phyloP scores from a whole-genome alignment of 2,888 invertebrate species.

The Cerastis leucographa region DNA sequence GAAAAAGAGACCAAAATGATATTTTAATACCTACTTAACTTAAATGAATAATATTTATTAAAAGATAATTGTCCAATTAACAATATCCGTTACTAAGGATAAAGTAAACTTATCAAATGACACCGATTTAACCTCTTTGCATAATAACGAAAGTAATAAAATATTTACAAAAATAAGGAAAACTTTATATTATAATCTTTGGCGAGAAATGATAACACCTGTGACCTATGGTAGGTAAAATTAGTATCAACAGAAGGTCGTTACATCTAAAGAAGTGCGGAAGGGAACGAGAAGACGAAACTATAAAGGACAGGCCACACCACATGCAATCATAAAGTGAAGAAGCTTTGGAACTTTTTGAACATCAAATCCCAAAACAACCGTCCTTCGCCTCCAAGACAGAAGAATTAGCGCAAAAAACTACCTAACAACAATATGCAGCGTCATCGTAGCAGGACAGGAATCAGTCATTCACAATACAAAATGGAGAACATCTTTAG shows the following conservation, averaged over 20 bases:
- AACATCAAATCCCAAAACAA: neutral
- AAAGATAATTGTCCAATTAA: conserved; percentile 23
- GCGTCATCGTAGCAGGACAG: neutral
- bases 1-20: neutral
- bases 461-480: neutral
- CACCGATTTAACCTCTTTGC: conserved; percentile 24
- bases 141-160: conserved; percentile 8
- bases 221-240: neutral
- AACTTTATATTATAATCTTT: neutral
- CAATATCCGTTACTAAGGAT: conserved; percentile 17
- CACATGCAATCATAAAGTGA: neutral
- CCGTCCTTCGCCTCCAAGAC: neutral
- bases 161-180: conserved; percentile 10
- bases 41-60: conserved; percentile 26
- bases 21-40: conserved; percentile 3
- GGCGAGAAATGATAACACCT: neutral
- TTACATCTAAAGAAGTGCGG: neutral
- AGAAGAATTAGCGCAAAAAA: neutral
- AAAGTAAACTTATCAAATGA: conserved; percentile 32
- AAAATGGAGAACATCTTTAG: neutral
- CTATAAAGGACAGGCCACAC: neutral
- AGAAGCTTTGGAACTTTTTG: neutral
- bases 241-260: neutral
- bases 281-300: neutral
- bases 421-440: neutral